Evolutionary conservation across 2,797 vertebrate genomes (phyloP).

Genomic region (Rhyacichthys aspro): DNA sequence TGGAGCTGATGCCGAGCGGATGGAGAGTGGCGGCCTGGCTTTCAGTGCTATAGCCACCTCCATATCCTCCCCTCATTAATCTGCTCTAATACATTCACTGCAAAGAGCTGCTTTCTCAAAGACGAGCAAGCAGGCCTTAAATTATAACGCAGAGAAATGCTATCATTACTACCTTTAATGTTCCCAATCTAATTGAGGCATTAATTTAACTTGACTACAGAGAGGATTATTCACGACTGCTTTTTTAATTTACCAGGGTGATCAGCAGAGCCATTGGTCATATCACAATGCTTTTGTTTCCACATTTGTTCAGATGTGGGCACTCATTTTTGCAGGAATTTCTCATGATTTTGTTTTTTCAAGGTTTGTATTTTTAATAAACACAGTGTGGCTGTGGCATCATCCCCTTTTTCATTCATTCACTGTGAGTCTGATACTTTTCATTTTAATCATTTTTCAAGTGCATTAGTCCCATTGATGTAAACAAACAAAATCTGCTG

Average conservation of each 20-base stretch:
- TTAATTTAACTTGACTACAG: slow-evolving; percentile 82
- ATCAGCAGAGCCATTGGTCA: slow-evolving; percentile 71
- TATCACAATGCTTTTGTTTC: slow-evolving; percentile 54
- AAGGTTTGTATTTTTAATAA: slow-evolving; percentile 1
- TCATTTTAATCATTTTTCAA: no score
- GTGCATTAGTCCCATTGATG: no score
- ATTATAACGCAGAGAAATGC: slow-evolving; percentile 82
- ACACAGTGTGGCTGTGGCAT: background rate
- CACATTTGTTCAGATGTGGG: slow-evolving; percentile 16
- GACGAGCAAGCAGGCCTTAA: slow-evolving; percentile 80
- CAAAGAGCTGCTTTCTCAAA: slow-evolving; percentile 74
- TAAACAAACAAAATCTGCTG: no score
- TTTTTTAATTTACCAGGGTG: slow-evolving; percentile 80
- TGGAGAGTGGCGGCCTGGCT: slow-evolving; percentile 55
- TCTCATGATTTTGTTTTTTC: slow-evolving; percentile 5
- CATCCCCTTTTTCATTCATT: no score
- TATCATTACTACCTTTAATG: slow-evolving; percentile 86
- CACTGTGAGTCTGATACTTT: no score
- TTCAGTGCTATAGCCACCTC: slow-evolving; percentile 67
- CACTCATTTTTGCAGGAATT: slow-evolving; percentile 26
- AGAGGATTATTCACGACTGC: slow-evolving; percentile 82
- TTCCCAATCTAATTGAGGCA: slow-evolving; percentile 85
- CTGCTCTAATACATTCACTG: slow-evolving; percentile 79
- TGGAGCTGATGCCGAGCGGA: slow-evolving; percentile 56
- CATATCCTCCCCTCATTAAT: slow-evolving; percentile 79